Evolutionary conservation across 1,140 invertebrate species (phyloP).

Genomic region (Coenobita brevimanus): DNA sequence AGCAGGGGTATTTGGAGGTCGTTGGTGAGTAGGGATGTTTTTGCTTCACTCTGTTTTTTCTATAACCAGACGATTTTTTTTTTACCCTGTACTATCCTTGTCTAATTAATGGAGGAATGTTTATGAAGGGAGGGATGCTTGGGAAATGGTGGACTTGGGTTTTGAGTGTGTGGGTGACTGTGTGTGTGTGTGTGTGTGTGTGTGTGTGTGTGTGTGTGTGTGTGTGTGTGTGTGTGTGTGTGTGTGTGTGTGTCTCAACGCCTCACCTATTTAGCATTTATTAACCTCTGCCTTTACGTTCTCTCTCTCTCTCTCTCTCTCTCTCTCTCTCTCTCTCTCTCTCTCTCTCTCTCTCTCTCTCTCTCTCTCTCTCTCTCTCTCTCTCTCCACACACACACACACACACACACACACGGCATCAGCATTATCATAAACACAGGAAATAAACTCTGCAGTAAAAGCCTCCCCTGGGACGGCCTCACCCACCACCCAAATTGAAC

Average conservation of each 20-base stretch:
- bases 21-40: slow-evolving; percentile 59
- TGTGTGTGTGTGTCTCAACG: neutral
- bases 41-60: no score
- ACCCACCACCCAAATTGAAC: no score
- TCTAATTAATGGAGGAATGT: no score
- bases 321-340: neutral
- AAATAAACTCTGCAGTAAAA: no score
- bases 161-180: slow-evolving; percentile 15
- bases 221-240: slow-evolving; percentile 16
- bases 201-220: slow-evolving; percentile 35
- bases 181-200: slow-evolving; percentile 29
- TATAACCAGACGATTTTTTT: no score
- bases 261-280: neutral
- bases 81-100: no score
- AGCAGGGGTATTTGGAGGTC: slow-evolving; percentile 66
- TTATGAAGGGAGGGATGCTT: neutral
- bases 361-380: neutral
- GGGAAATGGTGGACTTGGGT: neutral
- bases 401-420: neutral
- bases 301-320: neutral
- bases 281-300: neutral
- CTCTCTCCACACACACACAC: neutral
- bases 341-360: neutral
- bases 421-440: neutral
- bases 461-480: no score